A percentile compares a stretch with the other conserved stretches of the same genome.
Conservation (phyloP, 2,797 vertebrate species). For the Enteromius unitaeniatus region DNA sequence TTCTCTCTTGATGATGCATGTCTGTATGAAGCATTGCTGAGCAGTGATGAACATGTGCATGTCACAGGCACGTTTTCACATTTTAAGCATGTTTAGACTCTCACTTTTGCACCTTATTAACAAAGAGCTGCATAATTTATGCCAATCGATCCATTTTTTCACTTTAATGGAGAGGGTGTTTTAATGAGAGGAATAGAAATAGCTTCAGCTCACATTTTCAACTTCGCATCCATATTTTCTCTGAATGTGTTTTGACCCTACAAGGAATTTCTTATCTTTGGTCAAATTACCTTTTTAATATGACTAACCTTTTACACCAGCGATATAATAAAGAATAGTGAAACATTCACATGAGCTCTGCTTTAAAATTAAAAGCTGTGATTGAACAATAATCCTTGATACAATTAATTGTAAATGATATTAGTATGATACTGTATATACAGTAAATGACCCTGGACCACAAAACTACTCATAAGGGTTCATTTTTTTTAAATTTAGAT, state of each 20-base stretch:
- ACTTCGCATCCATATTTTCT: neutral
- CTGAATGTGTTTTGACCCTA: neutral
- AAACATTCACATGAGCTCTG: neutral
- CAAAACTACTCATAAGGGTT: no score
- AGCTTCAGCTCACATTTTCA: neutral
- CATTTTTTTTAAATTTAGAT: no score
- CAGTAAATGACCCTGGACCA: no score
- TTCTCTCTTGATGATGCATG: neutral
- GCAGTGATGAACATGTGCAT: no score
- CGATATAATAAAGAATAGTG: neutral
- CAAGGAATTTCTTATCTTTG: neutral
- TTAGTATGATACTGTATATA: neutral
- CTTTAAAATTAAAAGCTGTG: neutral
- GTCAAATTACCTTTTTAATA: neutral
- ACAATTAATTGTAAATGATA: neutral
- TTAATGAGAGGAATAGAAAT: slow-evolving; percentile 11
- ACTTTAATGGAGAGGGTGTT: neutral
- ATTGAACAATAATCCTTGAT: neutral
- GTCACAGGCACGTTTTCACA: neutral
- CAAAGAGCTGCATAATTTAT: slow-evolving; percentile 18
- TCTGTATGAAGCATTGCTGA: neutral
- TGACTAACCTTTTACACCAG: neutral
- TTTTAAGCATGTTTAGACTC: neutral
- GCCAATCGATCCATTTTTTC: slow-evolving; percentile 35
- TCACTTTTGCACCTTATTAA: slow-evolving; percentile 12